A percentile compares a stretch with the other conserved stretches of the same genome.
Evolutionary conservation across 1,140 invertebrate species (phyloP).

Genomic region (Lasaia peninsularis): DNA sequence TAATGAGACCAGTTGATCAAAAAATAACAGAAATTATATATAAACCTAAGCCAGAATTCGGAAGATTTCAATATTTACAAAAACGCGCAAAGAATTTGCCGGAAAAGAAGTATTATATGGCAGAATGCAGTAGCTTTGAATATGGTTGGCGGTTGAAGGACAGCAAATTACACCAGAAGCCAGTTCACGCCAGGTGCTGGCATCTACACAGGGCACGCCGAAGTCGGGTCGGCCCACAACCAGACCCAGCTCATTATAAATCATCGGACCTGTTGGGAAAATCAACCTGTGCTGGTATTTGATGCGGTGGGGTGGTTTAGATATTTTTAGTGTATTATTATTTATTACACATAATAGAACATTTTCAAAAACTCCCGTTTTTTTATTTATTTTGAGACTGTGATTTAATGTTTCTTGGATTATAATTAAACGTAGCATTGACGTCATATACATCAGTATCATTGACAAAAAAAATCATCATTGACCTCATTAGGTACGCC

Average conservation of each 20-base stretch:
- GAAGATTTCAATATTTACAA: constrained; percentile 38
- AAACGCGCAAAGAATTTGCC: constrained; percentile 35
- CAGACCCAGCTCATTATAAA: constrained; percentile 51
- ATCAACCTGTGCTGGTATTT: constrained; percentile 37
- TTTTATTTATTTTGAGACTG: too few relatives aligned
- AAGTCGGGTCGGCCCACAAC: constrained; percentile 48
- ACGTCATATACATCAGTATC: too few relatives aligned
- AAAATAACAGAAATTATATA: constrained; percentile 40
- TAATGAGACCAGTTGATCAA: constrained; percentile 50
- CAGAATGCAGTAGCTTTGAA: constrained; percentile 41
- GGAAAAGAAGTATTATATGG: constrained; percentile 52
- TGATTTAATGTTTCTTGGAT: too few relatives aligned
- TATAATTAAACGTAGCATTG: too few relatives aligned
- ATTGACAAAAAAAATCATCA: too few relatives aligned
- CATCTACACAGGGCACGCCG: constrained; percentile 38
- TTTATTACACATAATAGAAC: too few relatives aligned
- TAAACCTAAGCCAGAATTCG: constrained; percentile 48
- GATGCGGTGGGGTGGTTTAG: constrained; percentile 25
- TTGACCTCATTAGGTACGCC: too few relatives aligned
- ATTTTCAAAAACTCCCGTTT: too few relatives aligned
- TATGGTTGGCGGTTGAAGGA: constrained; percentile 56
- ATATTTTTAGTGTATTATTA: too few relatives aligned
- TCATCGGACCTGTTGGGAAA: constrained; percentile 33
- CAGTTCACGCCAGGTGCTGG: constrained; percentile 40
- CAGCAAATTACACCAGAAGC: constrained; percentile 33